Conservation (phyloP, 2,113 vertebrate species). For the Naja naja region DNA sequence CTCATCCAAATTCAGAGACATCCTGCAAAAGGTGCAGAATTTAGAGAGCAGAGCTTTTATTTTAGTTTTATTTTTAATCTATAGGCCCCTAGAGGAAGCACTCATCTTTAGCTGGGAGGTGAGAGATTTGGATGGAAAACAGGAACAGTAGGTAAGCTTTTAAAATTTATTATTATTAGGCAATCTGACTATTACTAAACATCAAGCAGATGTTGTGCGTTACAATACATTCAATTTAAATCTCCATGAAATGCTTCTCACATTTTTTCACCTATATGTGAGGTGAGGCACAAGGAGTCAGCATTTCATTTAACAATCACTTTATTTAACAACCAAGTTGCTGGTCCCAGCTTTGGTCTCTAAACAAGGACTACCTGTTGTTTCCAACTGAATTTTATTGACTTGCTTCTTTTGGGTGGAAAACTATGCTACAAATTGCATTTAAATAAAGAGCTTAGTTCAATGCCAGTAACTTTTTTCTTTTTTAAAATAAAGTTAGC, state of each 20-base stretch:
- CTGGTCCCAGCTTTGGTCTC: not conserved
- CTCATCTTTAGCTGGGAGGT: constrained; percentile 19
- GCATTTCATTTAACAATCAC: not conserved
- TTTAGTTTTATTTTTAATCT: not conserved
- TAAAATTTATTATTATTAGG: not conserved
- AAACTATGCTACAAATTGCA: not conserved
- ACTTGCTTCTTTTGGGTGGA: not conserved
- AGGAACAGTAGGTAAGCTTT: not conserved
- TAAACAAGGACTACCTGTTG: not conserved
- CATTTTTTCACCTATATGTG: not conserved
- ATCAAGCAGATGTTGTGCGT: not conserved
- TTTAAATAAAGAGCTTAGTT: not conserved
- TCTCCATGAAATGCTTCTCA: not conserved
- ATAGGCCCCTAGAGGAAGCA: constrained; percentile 40
- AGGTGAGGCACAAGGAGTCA: not conserved
- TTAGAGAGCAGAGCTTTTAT: not conserved
- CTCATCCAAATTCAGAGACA: not conserved
- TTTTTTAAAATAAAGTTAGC: not conserved
- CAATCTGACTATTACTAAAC: not conserved
- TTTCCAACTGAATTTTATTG: not conserved
- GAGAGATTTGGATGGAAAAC: not conserved
- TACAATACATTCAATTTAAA: not conserved
- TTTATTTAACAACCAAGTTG: not conserved
- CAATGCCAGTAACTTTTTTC: not conserved
- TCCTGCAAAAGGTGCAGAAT: not conserved